Evolutionary conservation across 2,797 vertebrate genomes (phyloP), one percentile per base, ranked within the genome.

Genomic region (Macrochelys suwanniensis): DNA sequence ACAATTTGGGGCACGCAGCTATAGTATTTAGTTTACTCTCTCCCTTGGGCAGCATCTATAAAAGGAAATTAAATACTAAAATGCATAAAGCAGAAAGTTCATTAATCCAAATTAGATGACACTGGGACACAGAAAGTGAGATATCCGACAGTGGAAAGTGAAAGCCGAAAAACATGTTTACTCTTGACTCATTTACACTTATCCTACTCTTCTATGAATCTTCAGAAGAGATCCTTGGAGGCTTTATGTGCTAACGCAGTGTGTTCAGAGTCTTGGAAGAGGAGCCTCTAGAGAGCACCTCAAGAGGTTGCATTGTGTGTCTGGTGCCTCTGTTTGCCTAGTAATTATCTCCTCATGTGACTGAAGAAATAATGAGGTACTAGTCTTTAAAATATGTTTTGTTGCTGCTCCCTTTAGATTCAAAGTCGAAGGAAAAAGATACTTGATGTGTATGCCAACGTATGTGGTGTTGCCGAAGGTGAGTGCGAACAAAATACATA

Each of bases 361-460:
- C 71, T 84, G 80, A 93, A 91, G 87, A 87, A 86, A 19, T 94
- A 91, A 92, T 81, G 12, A 89, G 94, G 83, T 79, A 74, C 93
- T 74, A 21, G 56, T 96, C 71, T 97, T 93, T 87, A 33, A n/a
- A 54, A 68, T 84, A 77, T 88, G 51, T 37, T 81, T 23, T 78
- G 76, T 42, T 88, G 82, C 85, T 78, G 86, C 92, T 92, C 96
- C 79, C 19, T 91, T 50, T 94, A 99, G 99, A 98, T 99, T 95
- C 99, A 99, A 95, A 99, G 99, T 97, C 98, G 99, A 94, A 99
- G 99, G 97, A 99, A 99, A 98, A 99, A 99, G 97, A 99, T 99
- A 96, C 95, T 99, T 95, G 99, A 99, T 6, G 97, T 99, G 84
- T 99, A 99, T 4, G 98, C 99, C 88, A 99, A 98, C 4, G 99